Percentiles rank a stretch among this genome's conserved stretches.
Conservation (phyloP, 2,888 invertebrate genomes). For the Dicyrtomina minuta region DNA sequence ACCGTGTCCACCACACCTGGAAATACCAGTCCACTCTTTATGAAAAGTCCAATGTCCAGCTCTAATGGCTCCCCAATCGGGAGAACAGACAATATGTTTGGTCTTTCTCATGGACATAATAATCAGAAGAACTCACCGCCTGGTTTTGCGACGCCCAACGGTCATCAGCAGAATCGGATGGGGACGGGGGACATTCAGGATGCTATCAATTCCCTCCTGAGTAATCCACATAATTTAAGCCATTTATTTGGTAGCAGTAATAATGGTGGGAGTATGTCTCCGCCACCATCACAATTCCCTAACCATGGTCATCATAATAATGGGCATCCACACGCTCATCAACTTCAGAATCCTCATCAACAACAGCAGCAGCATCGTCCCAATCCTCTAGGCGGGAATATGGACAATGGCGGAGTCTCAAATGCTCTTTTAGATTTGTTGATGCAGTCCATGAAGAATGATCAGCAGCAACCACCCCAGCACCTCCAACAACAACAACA, state of each 20-base stretch:
- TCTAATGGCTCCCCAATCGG: constrained; percentile 49
- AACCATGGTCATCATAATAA: constrained; percentile 30
- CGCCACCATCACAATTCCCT: constrained; percentile 38
- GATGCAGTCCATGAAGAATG: constrained; percentile 53
- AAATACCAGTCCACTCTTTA: constrained; percentile 52
- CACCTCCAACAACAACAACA: constrained; percentile 29
- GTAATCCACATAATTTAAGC: constrained; percentile 56
- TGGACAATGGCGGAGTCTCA: constrained; percentile 43
- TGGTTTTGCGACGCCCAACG: constrained; percentile 48
- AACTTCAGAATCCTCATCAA: constrained; percentile 35
- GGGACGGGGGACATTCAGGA: constrained; percentile 55
- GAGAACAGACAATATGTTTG: constrained; percentile 45
- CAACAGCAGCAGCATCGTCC: constrained; percentile 42
- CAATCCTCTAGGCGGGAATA: background rate
- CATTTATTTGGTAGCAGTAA: constrained; percentile 54
- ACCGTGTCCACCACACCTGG: constrained; percentile 47
- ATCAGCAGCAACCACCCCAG: constrained; percentile 34
- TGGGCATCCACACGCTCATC: constrained; percentile 26
- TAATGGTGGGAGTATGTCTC: constrained; percentile 39
- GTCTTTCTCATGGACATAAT: constrained; percentile 36
- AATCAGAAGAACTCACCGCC: constrained; percentile 42
- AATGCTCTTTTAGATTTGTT: constrained; percentile 51
- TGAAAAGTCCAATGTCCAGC: constrained; percentile 50
- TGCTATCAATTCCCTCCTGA: constrained; percentile 55
- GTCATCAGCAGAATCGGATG: constrained; percentile 38